These are phyloP conservation scores for Noctua pronuba DNA, from an alignment of 2,888 invertebrate species.

Conservation along the genomic window DNA sequence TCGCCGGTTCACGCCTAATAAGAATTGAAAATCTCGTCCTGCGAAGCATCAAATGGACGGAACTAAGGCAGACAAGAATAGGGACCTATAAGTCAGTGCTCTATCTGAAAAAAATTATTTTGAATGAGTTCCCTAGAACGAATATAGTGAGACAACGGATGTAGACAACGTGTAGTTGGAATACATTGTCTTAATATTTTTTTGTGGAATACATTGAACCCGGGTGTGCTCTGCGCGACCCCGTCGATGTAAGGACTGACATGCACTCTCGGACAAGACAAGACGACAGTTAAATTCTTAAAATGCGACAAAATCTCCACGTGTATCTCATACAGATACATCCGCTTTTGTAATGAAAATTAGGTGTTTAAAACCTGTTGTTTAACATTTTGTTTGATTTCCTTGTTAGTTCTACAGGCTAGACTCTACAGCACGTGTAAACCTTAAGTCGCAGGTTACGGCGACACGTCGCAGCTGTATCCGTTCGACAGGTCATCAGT, in stretches of 20 bases:
- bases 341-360: neutral
- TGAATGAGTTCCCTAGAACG: conserved; percentile 60
- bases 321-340: neutral
- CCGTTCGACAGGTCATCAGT: conserved; percentile 24
- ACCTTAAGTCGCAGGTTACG: conserved; percentile 1
- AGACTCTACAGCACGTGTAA: neutral
- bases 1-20: neutral
- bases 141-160: conserved; percentile 62
- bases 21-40: conserved; percentile 23
- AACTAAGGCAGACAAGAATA: conserved; percentile 23
- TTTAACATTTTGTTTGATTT: neutral
- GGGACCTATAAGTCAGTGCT: conserved; percentile 3
- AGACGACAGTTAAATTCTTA: neutral
- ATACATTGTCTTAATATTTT: conserved; percentile 71
- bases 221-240: conserved; percentile 58
- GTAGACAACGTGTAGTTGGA: conserved; percentile 67
- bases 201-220: conserved; percentile 74
- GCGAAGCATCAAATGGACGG: conserved; percentile 1
- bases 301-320: conserved; percentile 6
- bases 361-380: neutral
- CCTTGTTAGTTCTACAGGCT: neutral
- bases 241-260: conserved; percentile 45
- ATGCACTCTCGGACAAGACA: conserved; percentile 46
- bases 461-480: conserved; percentile 47
- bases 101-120: conserved; percentile 38